phyloP scores from a whole-genome alignment of 2,888 invertebrate genomes.

The Eustalomyia histrio region DNA sequence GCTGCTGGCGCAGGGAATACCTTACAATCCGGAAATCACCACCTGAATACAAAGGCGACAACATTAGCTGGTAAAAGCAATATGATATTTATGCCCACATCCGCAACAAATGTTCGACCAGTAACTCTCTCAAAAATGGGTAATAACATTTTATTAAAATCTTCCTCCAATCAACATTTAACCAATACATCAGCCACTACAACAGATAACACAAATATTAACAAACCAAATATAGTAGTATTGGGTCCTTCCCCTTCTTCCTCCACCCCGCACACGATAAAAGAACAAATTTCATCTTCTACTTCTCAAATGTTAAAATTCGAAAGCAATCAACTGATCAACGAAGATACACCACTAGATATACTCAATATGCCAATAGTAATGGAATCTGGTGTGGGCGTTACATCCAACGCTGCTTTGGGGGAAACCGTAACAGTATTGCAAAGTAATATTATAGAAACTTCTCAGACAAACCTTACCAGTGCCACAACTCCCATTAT shows the following conservation, averaged over 20 bases:
- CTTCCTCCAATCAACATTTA: constrained; percentile 52
- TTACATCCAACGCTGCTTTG: constrained; percentile 41
- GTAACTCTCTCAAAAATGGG: constrained; percentile 65
- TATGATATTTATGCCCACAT: constrained; percentile 76
- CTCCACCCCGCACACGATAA: background rate
- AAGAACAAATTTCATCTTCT: constrained; percentile 22
- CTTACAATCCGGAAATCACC: constrained; percentile 64
- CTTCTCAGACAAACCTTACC: constrained; percentile 7
- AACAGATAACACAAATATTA: constrained; percentile 66
- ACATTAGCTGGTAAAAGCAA: constrained; percentile 72
- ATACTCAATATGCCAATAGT: constrained; percentile 78
- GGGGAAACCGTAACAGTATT: constrained; percentile 56
- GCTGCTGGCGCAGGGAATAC: constrained; percentile 63
- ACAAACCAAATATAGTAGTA: constrained; percentile 74
- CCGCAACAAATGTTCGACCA: constrained; percentile 59
- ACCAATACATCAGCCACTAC: constrained; percentile 50
- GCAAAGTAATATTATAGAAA: constrained; percentile 65
- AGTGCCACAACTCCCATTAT: constrained; percentile 39
- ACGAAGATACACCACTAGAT: constrained; percentile 82
- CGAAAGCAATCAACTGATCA: constrained; percentile 77
- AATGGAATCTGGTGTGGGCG: constrained; percentile 73
- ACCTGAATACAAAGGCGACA: constrained; percentile 38
- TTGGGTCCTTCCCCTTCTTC: constrained; percentile 67
- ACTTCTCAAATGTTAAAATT: constrained; percentile 36
- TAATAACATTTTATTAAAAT: constrained; percentile 58